Conservation (phyloP, 2,888 invertebrate genomes). For the Yponomeuta malinellus region DNA sequence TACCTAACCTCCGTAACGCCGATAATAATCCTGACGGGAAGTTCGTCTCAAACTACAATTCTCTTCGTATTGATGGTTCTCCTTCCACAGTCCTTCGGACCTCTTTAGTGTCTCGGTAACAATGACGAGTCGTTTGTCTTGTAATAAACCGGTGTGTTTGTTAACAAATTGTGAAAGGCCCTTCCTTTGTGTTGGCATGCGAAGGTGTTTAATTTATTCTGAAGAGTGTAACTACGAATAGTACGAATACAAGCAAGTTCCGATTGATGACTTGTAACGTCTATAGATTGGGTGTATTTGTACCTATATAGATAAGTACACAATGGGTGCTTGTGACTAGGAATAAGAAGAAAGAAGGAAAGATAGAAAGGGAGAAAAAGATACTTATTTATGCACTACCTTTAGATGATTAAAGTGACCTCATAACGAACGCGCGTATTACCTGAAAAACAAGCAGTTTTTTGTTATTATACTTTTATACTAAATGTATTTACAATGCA, state of each 20-base stretch:
- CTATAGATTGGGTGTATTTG: too few species aligned
- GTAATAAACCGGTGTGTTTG: constrained; percentile 25
- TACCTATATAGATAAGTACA: too few species aligned
- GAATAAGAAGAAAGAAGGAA: too few species aligned
- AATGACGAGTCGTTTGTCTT: constrained; percentile 36
- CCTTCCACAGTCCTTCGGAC: neutral
- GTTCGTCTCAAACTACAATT: neutral
- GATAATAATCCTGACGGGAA: neutral
- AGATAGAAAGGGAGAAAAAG: too few species aligned
- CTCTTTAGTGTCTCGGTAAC: constrained; percentile 23
- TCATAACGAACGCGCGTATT: too few species aligned
- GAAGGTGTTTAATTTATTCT: constrained; percentile 6
- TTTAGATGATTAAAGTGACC: too few species aligned
- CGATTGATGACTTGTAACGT: neutral
- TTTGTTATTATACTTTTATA: too few species aligned
- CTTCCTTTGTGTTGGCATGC: constrained; percentile 27
- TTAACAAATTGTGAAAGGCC: constrained; percentile 28
- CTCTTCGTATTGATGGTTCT: constrained; percentile 14
- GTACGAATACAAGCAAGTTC: neutral
- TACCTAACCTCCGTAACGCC: neutral
- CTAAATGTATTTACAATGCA: neutral
- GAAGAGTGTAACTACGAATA: neutral
- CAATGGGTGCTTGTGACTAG: too few species aligned
- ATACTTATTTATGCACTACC: too few species aligned
- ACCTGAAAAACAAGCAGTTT: neutral